phyloP scores from a whole-genome alignment of 37 sponge, comb jelly and placozoan genomes.

The Oscarella lobularis region DNA sequence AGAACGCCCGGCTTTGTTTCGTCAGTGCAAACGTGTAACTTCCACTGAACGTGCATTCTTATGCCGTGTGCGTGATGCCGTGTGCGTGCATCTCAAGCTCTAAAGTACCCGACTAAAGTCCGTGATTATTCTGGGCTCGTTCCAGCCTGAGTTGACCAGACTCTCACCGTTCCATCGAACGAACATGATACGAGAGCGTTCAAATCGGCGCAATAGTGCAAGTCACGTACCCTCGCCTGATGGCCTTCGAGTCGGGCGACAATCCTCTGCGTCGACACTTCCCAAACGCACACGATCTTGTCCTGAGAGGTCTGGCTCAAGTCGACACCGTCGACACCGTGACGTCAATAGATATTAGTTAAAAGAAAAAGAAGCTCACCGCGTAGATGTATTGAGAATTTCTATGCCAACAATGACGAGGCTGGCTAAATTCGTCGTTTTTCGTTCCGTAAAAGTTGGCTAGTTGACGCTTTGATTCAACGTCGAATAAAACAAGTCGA shows the following conservation, averaged over 20 bases:
- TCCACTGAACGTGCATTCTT: too few relatives aligned
- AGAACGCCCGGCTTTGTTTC: too few relatives aligned
- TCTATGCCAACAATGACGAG: conserved; percentile 86
- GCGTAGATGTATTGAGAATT: conserved; percentile 69
- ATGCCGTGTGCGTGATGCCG: too few relatives aligned
- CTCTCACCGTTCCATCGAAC: background rate
- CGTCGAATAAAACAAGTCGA: conserved; percentile 44
- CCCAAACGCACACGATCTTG: conserved; percentile 67
- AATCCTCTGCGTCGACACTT: conserved; percentile 44
- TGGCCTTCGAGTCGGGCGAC: conserved; percentile 51
- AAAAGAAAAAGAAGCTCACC: conserved; percentile 20
- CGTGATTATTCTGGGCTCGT: too few relatives aligned
- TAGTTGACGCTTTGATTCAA: too few relatives aligned
- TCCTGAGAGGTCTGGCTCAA: conserved; percentile 70
- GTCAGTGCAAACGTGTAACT: too few relatives aligned
- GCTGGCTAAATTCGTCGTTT: conserved; percentile 73
- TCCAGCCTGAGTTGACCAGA: too few relatives aligned
- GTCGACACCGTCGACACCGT: background rate
- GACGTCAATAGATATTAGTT: background rate
- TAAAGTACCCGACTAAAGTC: too few relatives aligned
- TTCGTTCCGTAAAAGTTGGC: conserved; percentile 73
- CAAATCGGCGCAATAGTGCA: background rate
- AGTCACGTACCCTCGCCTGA: conserved; percentile 23
- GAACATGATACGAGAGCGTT: background rate
- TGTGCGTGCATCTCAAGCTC: too few relatives aligned